These are phyloP conservation scores for Cheilosia variabilis DNA, from an alignment of 2,888 invertebrate genomes.

Conservation along the genomic window DNA sequence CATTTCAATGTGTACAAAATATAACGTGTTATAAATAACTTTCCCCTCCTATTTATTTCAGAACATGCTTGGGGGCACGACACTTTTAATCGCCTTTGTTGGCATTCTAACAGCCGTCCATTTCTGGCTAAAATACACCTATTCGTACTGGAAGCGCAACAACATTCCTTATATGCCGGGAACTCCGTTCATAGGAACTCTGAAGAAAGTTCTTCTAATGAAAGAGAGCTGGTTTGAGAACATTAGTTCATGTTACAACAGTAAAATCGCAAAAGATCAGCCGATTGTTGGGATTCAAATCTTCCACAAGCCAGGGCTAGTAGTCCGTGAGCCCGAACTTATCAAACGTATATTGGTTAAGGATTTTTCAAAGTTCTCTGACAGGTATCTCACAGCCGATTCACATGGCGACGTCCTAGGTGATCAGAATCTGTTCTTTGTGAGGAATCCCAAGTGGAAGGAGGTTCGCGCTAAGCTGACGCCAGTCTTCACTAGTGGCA, in stretches of 20 bases:
- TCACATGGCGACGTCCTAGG: constrained; percentile 82
- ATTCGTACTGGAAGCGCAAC: constrained; percentile 7
- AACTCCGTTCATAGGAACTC: constrained; percentile 82
- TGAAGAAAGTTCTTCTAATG: constrained; percentile 78
- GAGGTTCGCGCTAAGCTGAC: constrained; percentile 82
- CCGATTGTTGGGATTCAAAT: constrained; percentile 81
- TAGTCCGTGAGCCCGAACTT: constrained; percentile 83
- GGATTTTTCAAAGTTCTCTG: constrained; percentile 83
- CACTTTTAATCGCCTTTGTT: not conserved
- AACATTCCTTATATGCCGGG: constrained; percentile 80
- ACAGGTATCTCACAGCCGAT: constrained; percentile 79
- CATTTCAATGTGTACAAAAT: no score
- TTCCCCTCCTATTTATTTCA: no score
- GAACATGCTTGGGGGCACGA: not conserved
- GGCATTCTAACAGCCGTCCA: not conserved
- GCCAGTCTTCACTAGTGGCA: constrained; percentile 83
- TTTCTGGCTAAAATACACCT: not conserved
- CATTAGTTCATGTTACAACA: constrained; percentile 79
- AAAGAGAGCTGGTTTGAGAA: constrained; percentile 78
- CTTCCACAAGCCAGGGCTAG: constrained; percentile 82
- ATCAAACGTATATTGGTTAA: constrained; percentile 83
- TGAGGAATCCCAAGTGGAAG: constrained; percentile 83
- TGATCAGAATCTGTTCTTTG: constrained; percentile 82
- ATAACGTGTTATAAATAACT: no score
- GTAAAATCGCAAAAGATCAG: constrained; percentile 54